phyloP scores from a whole-genome alignment of 2,113 vertebrate genomes.

The Marmota monax region DNA sequence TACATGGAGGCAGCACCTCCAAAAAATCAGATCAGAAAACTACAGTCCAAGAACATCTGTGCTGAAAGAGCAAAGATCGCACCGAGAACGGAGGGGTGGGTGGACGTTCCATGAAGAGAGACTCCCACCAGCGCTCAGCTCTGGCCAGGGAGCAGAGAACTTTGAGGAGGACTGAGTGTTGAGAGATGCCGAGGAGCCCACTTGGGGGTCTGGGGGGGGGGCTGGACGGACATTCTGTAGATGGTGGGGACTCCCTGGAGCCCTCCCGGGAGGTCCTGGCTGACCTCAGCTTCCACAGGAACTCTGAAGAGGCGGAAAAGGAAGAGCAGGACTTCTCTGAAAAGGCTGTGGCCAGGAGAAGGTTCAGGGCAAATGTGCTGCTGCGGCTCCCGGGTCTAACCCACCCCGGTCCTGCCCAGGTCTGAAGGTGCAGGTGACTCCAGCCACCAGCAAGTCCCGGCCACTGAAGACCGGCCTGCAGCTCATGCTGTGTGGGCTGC shows the following conservation, averaged over 20 bases:
- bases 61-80: neutral
- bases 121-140: neutral
- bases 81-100: too few species aligned
- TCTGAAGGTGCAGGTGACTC: too few species aligned
- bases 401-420: neutral
- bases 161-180: neutral
- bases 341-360: neutral
- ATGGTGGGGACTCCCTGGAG: neutral
- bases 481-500: too few species aligned
- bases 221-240: fast-evolving
- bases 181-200: fast-evolving
- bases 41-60: too few species aligned
- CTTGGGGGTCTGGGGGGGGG: fast-evolving
- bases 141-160: neutral
- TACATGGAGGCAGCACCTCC: too few species aligned
- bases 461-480: fast-evolving
- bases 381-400: neutral
- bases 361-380: neutral
- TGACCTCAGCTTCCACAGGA: too few species aligned
- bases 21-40: neutral
- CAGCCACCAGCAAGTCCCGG: too few species aligned
- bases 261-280: fast-evolving
- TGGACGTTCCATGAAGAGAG: fast-evolving
- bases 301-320: too few species aligned
- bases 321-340: neutral